phyloP scores from a whole-genome alignment of 2,113 vertebrate species.

The Silurus asotus region DNA sequence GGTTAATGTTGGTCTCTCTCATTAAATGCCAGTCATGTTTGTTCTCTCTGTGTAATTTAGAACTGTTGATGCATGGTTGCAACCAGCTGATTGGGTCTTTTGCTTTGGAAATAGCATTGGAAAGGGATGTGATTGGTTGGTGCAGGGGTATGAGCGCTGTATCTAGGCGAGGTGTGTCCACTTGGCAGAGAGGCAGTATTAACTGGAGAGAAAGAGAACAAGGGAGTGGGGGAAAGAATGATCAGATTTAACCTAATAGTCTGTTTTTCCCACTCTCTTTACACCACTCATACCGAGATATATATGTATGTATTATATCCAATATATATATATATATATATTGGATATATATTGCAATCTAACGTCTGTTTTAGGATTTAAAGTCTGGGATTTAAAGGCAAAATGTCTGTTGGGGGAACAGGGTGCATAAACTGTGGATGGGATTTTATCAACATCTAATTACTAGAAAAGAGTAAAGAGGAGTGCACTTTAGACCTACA shows the following conservation, averaged over 20 bases:
- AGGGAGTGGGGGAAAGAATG: conserved; percentile 42
- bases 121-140: conserved; percentile 73
- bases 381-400: not conserved
- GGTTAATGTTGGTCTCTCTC: conserved; percentile 51
- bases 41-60: conserved; percentile 67
- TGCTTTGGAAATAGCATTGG: conserved; percentile 52
- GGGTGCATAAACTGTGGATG: not conserved
- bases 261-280: conserved; percentile 33
- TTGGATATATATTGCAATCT: not conserved
- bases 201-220: conserved; percentile 51
- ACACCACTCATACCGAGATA: conserved; percentile 5
- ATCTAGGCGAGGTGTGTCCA: conserved; percentile 71
- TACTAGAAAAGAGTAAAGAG: not conserved
- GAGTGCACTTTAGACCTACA: not conserved
- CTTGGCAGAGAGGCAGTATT: conserved; percentile 36
- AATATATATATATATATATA: not conserved
- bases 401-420: not conserved
- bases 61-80: conserved; percentile 53
- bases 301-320: not conserved
- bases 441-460: conserved; percentile 5
- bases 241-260: conserved; percentile 27
- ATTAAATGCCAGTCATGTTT: conserved; percentile 74
- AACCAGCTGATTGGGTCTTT: conserved; percentile 62
- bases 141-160: conserved; percentile 70
- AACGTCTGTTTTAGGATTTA: no score